A percentile compares a stretch with the other conserved stretches of the same genome.
phyloP scores from a whole-genome alignment of 2,888 invertebrate genomes.

The Argynnis bischoffii region DNA sequence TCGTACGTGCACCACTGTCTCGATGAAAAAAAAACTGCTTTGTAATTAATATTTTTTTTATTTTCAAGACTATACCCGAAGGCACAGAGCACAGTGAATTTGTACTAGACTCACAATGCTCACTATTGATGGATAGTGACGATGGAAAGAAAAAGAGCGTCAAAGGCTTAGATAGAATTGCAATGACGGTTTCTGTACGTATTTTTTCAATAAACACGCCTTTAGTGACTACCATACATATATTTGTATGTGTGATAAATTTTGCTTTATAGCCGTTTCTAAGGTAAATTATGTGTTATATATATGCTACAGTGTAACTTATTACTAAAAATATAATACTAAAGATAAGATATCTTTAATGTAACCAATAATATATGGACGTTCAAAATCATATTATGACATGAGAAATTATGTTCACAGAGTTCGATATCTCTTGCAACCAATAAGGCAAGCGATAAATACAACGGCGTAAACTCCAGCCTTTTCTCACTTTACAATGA shows the following conservation, averaged over 20 bases:
- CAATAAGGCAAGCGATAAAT: slow-evolving; percentile 47
- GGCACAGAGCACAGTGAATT: slow-evolving; percentile 60
- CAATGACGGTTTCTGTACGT: slow-evolving; percentile 56
- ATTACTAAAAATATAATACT: no score
- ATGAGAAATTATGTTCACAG: slow-evolving; percentile 42
- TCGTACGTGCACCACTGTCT: no score
- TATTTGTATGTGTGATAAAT: no score
- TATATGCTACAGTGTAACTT: no score
- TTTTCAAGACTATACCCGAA: slow-evolving; percentile 50
- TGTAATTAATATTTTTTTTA: neutral
- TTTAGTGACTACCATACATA: neutral
- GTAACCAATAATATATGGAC: neutral
- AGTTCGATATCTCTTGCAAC: slow-evolving; percentile 54
- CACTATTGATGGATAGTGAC: slow-evolving; percentile 65
- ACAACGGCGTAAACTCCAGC: slow-evolving; percentile 54
- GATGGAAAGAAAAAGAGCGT: slow-evolving; percentile 46
- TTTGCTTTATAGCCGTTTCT: no score
- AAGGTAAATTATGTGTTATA: no score
- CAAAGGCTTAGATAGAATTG: slow-evolving; percentile 50
- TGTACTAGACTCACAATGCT: slow-evolving; percentile 64
- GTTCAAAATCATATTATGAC: neutral
- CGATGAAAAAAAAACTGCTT: neutral
- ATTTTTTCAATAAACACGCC: slow-evolving; percentile 1
- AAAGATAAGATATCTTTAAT: no score
- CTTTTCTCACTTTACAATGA: slow-evolving; percentile 66